These are phyloP conservation scores for Monochamus saltuarius DNA, from an alignment of 1,140 invertebrate species.

Conservation along the genomic window DNA sequence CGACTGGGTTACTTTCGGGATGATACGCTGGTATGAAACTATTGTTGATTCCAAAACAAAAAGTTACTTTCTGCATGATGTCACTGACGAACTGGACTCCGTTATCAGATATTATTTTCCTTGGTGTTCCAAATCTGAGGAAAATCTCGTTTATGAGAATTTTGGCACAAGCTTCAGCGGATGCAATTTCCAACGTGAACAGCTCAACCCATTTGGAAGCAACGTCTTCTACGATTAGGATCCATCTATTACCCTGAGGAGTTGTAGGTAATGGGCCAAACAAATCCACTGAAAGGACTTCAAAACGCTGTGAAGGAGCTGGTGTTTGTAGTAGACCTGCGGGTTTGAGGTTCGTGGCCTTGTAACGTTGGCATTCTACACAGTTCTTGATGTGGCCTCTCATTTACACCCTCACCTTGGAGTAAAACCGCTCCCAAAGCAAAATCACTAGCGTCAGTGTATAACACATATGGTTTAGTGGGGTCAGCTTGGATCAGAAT, in stretches of 20 bases:
- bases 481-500: no score
- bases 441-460: slow-evolving; percentile 36
- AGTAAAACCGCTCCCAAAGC: slow-evolving; percentile 49
- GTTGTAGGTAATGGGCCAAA: slow-evolving; percentile 30
- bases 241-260: slow-evolving; percentile 18
- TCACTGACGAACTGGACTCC: slow-evolving; percentile 46
- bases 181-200: slow-evolving; percentile 33
- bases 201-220: slow-evolving; percentile 31
- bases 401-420: no score
- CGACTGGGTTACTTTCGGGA: slow-evolving; percentile 50
- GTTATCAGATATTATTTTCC: slow-evolving; percentile 47
- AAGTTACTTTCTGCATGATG: slow-evolving; percentile 38
- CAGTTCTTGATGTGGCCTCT: slow-evolving; percentile 25
- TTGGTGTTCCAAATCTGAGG: slow-evolving; percentile 47
- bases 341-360: slow-evolving; percentile 32
- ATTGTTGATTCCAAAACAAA: slow-evolving; percentile 28
- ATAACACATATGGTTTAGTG: slow-evolving; percentile 27
- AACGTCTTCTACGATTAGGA: slow-evolving; percentile 34
- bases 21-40: slow-evolving; percentile 46
- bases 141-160: slow-evolving; percentile 45
- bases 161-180: slow-evolving; percentile 41
- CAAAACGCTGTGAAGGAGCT: slow-evolving; percentile 25
- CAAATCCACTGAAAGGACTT: slow-evolving; percentile 35
- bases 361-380: slow-evolving; percentile 29
- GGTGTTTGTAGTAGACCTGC: slow-evolving; percentile 33